Conservation (phyloP, 2,113 vertebrate species). For the Pyxicephalus adspersus region DNA sequence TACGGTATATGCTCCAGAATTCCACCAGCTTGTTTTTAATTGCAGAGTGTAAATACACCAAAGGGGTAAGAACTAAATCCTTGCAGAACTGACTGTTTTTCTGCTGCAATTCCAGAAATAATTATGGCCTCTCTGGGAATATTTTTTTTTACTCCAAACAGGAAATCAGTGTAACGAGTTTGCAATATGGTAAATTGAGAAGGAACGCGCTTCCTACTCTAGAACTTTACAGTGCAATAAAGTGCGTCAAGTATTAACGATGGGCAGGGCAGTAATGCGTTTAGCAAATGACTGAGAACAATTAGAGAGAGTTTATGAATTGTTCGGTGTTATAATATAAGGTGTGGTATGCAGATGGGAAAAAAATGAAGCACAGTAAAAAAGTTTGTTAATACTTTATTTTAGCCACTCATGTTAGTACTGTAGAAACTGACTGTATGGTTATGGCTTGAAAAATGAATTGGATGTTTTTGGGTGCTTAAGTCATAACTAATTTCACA, state of each 20-base stretch:
- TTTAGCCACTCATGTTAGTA: too few species aligned
- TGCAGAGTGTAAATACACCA: not conserved
- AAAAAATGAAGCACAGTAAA: too few species aligned
- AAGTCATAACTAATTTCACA: too few species aligned
- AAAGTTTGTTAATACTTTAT: too few species aligned
- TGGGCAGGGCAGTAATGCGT: constrained; percentile 28
- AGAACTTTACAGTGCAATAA: not conserved
- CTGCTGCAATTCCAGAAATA: constrained; percentile 58
- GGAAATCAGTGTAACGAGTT: constrained; percentile 61
- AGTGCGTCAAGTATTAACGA: not conserved
- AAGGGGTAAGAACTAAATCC: constrained; percentile 8
- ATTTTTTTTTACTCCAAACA: constrained; percentile 50
- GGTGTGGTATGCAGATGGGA: not conserved
- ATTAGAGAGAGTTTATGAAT: not conserved
- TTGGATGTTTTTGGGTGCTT: too few species aligned
- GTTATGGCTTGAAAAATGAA: too few species aligned
- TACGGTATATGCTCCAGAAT: not conserved
- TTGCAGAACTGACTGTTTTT: not conserved
- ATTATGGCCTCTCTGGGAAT: constrained; percentile 58
- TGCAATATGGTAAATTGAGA: constrained; percentile 50
- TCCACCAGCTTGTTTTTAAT: not conserved
- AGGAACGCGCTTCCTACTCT: not conserved
- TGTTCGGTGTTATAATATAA: not conserved
- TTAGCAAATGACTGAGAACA: not conserved
- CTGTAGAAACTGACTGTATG: too few species aligned